Evolutionary conservation across 1,140 invertebrate species (phyloP).

Genomic region (Maconellicoccus hirsutus): DNA sequence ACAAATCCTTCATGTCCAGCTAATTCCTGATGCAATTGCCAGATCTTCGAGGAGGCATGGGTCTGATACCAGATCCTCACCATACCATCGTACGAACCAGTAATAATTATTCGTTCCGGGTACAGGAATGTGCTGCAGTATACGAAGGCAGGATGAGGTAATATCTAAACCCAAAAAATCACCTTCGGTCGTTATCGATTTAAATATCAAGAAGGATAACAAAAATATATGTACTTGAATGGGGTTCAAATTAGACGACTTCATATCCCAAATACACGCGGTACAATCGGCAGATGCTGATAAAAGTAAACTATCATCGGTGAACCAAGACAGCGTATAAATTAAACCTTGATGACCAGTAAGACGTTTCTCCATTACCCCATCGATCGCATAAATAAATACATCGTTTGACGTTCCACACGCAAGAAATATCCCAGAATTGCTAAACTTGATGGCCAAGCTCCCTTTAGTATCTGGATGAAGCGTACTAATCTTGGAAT

Average conservation of each 20-base stretch:
- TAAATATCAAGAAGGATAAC: not conserved
- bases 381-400: constrained; percentile 36
- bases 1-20: constrained; percentile 44
- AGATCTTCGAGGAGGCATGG: constrained; percentile 29
- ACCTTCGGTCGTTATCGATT: no score
- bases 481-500: constrained; percentile 37
- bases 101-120: constrained; percentile 38
- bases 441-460: constrained; percentile 39
- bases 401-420: constrained; percentile 34
- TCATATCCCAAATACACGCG: constrained; percentile 43
- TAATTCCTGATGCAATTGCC: constrained; percentile 43
- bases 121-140: constrained; percentile 46
- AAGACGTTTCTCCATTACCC: constrained; percentile 23
- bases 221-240: constrained; percentile 31
- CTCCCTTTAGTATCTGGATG: constrained; percentile 38
- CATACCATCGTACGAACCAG: constrained; percentile 49
- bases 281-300: constrained; percentile 53
- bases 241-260: constrained; percentile 36
- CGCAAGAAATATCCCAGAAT: constrained; percentile 42
- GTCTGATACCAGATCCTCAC: constrained; percentile 43
- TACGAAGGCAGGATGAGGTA: constrained; percentile 54
- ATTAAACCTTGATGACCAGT: constrained; percentile 38
- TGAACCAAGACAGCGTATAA: constrained; percentile 49
- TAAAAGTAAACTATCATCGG: constrained; percentile 41
- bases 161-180: constrained; percentile 34